Evolutionary conservation across 2,797 vertebrate genomes (phyloP).

Genomic region (Otus scops): DNA sequence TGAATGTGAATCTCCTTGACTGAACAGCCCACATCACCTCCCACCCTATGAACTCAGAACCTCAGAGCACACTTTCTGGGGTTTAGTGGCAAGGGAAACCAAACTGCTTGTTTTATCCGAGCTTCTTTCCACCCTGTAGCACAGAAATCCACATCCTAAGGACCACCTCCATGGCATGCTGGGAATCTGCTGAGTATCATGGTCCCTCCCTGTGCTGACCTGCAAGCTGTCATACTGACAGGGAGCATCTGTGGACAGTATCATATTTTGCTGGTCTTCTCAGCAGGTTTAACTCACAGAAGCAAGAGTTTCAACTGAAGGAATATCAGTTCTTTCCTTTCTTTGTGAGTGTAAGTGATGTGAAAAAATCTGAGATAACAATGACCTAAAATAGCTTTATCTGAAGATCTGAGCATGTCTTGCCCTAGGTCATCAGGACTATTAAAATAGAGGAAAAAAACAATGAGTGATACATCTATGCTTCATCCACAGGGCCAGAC

Average conservation of each 20-base stretch:
- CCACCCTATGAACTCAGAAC: not conserved
- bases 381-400: not conserved
- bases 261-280: not conserved
- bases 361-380: not conserved
- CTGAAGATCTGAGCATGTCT: not conserved
- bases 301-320: not conserved
- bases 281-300: not conserved
- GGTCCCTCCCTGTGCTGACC: not conserved
- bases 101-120: not conserved
- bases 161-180: not conserved
- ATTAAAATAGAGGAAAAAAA: not conserved
- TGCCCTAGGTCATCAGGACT: not conserved
- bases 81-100: not conserved
- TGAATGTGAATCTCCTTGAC: not conserved
- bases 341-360: not conserved
- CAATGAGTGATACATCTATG: not conserved
- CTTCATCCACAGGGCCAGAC: not conserved
- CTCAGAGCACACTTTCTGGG: not conserved
- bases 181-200: not conserved
- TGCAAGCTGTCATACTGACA: not conserved
- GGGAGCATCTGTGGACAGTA: not conserved
- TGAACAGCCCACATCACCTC: not conserved
- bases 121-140: not conserved
- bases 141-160: not conserved
- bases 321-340: not conserved